Evolutionary conservation across 1,140 invertebrate species (phyloP).

Genomic region (Bicyclus anynana): DNA sequence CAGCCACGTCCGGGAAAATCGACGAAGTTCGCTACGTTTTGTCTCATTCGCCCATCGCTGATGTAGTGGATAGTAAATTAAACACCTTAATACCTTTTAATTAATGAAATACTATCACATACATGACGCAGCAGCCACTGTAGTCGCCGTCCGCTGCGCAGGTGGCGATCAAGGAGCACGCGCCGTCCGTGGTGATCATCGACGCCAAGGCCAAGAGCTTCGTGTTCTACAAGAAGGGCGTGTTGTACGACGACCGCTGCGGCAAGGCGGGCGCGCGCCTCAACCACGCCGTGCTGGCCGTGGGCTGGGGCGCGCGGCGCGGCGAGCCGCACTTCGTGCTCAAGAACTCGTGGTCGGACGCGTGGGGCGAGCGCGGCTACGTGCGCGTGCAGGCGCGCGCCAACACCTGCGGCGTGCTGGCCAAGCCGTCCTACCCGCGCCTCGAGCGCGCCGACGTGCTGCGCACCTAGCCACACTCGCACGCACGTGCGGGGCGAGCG

Average conservation of each 20-base stretch:
- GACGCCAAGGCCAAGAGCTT: constrained; percentile 47
- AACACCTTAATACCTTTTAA: no score
- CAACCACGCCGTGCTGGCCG: constrained; percentile 55
- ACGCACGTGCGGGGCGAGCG: neutral
- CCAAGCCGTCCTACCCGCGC: constrained; percentile 46
- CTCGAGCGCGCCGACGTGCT: constrained; percentile 40
- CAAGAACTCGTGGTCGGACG: constrained; percentile 58
- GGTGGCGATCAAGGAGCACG: constrained; percentile 49
- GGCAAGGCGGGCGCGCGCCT: constrained; percentile 27
- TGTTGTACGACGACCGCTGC: constrained; percentile 51
- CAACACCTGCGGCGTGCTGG: constrained; percentile 54
- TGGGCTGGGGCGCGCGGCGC: constrained; percentile 45
- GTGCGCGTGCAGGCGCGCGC: constrained; percentile 42
- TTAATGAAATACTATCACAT: no score
- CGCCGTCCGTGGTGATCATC: constrained; percentile 51
- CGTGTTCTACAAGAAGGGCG: constrained; percentile 44
- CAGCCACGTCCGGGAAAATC: no score
- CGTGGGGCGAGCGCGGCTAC: constrained; percentile 52
- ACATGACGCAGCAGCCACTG: no score
- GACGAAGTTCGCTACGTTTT: no score
- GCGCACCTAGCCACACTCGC: no score
- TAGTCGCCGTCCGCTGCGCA: constrained; percentile 10
- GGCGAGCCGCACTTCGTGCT: constrained; percentile 46
- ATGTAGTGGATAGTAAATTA: no score
- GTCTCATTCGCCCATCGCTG: no score